Base-by-base conservation (phyloP, 2,888 invertebrate species). In the Diachrysia chrysitis region DNA sequence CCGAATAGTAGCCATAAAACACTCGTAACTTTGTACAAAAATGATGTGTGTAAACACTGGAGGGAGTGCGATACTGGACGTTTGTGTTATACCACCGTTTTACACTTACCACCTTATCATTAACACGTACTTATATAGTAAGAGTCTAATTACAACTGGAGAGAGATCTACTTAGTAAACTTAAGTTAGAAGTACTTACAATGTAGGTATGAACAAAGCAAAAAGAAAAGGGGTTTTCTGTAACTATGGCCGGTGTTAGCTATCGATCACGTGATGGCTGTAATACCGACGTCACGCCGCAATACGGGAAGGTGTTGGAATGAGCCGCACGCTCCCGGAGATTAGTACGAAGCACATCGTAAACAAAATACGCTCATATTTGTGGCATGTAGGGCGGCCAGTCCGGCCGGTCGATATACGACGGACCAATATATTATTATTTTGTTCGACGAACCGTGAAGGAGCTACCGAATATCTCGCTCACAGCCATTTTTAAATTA, bases 31-130 rank as follows among this genome's bases (percentile, higher is more conserved):
- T 92, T 93, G 90, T 94, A 94, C 93, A 95, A 94, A 91, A 93
- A 90, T 89, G 83, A 87, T 89, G 92, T 94, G 92, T 94, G 88
- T 91, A 93, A 92, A 93, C 92, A 94, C 90, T 95, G 95, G 95
- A 95, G 95, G 95, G 95, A 95, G 94, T 93, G 94, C 93, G 95
- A 95, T 93, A 94, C 92, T 95, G 95, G 95, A 95, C 95, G 95
- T 93, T 90, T 90, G 89, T 87, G 89, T 90, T 90, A 83, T 84
- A 87, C 85, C 85, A 89, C 90, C 89, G 85, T 90, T 90, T 89
- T 90, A 91, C 86, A 87, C 79, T 85, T 86, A 81, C 83, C 77
- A 85, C 78, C 83, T 86, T 87, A 86, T 66, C 65, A 65, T 79
- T 80, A 84, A 82, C 74, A 70, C 75, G 61, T 81, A 76, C 69